phyloP scores from a whole-genome alignment of 2,113 vertebrate species.

The Chloropsis hardwickii region DNA sequence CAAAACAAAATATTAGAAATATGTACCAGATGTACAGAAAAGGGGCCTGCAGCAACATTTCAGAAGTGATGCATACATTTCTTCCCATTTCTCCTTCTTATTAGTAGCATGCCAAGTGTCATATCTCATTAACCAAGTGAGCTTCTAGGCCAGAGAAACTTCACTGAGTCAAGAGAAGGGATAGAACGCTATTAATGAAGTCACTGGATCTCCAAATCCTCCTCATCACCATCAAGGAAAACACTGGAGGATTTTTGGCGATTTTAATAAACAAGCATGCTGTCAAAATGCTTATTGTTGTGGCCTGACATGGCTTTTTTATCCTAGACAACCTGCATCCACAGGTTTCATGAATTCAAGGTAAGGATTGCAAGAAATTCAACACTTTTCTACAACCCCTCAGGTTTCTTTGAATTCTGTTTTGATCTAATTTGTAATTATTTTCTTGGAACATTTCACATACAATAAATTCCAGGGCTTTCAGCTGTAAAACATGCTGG shows the following conservation, averaged over 20 bases:
- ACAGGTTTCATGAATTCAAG: not conserved
- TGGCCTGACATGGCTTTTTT: not conserved
- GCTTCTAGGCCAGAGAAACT: not conserved
- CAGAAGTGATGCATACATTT: constrained; percentile 42
- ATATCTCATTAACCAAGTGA: constrained; percentile 52
- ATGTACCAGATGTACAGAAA: constrained; percentile 56
- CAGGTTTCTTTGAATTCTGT: not conserved
- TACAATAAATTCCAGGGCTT: not conserved
- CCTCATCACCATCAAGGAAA: not conserved
- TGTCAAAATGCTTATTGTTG: not conserved
- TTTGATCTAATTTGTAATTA: not conserved
- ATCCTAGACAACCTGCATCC: not conserved
- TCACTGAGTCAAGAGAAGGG: not conserved
- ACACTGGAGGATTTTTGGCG: not conserved
- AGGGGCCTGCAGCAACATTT: constrained; percentile 53
- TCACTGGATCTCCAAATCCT: constrained; percentile 4
- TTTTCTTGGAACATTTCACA: not conserved
- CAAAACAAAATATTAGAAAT: constrained; percentile 63
- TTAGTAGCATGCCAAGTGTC: constrained; percentile 54
- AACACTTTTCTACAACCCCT: not conserved
- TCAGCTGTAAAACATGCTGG: not conserved
- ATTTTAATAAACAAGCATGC: not conserved
- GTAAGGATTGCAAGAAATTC: not conserved
- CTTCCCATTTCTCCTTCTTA: constrained; percentile 48
- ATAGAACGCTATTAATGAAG: not conserved